Conservation (phyloP, 1,140 invertebrate species). For the Apis laboriosa region DNA sequence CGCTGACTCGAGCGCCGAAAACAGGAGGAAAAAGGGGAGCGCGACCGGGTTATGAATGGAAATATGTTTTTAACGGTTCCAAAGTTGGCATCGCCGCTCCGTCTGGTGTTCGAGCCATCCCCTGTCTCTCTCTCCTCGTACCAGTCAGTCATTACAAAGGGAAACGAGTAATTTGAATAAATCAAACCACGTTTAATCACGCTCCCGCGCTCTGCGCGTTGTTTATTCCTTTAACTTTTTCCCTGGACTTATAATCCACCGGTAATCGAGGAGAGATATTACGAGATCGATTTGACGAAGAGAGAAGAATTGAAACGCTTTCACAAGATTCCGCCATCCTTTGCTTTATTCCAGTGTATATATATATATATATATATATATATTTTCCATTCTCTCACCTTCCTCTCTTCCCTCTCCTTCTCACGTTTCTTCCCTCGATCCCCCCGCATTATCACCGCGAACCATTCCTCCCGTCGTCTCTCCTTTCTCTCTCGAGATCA, state of each 20-base stretch:
- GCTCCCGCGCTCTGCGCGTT: background rate
- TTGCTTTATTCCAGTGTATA: too few relatives aligned
- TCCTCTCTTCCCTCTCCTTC: conserved; percentile 2
- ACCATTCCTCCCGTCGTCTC: conserved; percentile 3
- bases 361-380: too few relatives aligned
- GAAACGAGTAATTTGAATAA: conserved; percentile 6
- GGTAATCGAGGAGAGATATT: too few relatives aligned
- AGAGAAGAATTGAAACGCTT: too few relatives aligned
- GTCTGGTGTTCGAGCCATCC: conserved; percentile 8
- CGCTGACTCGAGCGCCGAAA: conserved; percentile 56
- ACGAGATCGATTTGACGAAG: too few relatives aligned
- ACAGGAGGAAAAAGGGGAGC: background rate
- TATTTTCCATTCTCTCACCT: background rate
- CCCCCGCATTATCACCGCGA: background rate
- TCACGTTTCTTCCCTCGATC: conserved; percentile 18
- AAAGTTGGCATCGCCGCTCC: conserved; percentile 44
- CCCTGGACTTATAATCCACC: too few relatives aligned
- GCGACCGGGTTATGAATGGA: conserved; percentile 58
- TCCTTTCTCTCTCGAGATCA: conserved; percentile 50
- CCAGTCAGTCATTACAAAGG: background rate
- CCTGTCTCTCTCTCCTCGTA: background rate
- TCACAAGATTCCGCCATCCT: background rate
- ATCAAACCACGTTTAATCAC: conserved; percentile 6
- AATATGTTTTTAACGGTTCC: conserved; percentile 60
- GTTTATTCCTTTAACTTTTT: too few relatives aligned